phyloP scores from a whole-genome alignment of 2,797 vertebrate genomes.

The Leptodactylus fallax region DNA sequence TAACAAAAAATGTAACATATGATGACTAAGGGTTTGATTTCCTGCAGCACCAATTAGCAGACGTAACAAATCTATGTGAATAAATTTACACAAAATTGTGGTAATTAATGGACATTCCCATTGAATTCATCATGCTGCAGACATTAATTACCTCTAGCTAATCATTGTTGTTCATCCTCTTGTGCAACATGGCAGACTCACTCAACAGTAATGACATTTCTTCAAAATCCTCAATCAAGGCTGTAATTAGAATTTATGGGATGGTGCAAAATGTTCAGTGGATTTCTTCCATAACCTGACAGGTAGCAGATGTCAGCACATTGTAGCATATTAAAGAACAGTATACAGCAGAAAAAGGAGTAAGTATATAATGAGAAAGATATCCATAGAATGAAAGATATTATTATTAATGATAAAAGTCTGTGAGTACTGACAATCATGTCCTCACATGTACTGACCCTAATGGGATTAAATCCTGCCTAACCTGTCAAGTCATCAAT shows the following conservation, averaged over 20 bases:
- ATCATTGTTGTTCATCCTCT: constrained; percentile 55
- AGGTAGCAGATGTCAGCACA: constrained; percentile 48
- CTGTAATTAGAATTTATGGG: constrained; percentile 49
- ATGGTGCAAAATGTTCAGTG: constrained; percentile 31
- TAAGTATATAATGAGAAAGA: neutral
- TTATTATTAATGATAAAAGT: neutral
- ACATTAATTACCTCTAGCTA: constrained; percentile 51
- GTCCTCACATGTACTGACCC: neutral
- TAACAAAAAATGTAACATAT: constrained; percentile 1
- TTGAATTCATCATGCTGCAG: constrained; percentile 47
- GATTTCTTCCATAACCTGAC: constrained; percentile 35
- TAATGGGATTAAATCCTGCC: neutral
- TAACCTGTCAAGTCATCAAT: neutral
- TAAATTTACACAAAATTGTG: constrained; percentile 56
- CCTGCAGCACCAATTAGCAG: constrained; percentile 25
- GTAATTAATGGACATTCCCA: constrained; percentile 49
- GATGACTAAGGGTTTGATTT: neutral
- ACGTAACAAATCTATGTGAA: constrained; percentile 53
- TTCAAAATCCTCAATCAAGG: constrained; percentile 53
- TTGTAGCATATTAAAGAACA: neutral
- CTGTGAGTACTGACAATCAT: neutral
- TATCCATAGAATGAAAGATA: neutral
- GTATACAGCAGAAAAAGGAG: neutral
- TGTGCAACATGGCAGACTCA: constrained; percentile 54
- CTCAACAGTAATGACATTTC: constrained; percentile 53